Conservation (phyloP, 2,113 vertebrate species). For the Zosterops hypoxanthus region DNA sequence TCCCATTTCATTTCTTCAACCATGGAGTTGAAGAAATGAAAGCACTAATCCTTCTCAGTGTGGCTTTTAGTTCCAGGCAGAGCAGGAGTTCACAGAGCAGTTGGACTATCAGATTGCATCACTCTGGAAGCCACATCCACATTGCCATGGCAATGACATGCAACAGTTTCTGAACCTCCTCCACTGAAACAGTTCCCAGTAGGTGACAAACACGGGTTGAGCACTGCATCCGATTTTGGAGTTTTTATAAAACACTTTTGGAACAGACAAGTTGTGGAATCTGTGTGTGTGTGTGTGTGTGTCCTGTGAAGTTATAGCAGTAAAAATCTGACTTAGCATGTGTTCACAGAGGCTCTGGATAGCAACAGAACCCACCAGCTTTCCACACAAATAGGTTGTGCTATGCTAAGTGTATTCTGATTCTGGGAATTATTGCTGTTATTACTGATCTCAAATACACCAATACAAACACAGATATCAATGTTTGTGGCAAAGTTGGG, state of each 20-base stretch:
- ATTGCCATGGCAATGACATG: conserved; percentile 19
- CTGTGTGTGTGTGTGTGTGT: neutral
- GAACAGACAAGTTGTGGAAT: neutral
- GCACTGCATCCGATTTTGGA: fast-evolving
- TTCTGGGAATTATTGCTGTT: neutral
- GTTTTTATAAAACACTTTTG: neutral
- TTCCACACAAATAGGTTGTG: neutral
- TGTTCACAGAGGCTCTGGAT: neutral
- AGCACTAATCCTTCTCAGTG: conserved; percentile 59
- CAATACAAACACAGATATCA: neutral
- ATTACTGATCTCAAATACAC: neutral
- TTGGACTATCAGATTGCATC: neutral
- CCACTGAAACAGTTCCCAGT: neutral
- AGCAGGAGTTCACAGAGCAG: neutral
- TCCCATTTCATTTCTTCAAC: conserved; percentile 57
- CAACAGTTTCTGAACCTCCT: neutral
- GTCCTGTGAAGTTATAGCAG: neutral
- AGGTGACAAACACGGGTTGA: neutral
- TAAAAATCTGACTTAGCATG: neutral
- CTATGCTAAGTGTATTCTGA: neutral
- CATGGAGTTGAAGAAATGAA: conserved; percentile 44
- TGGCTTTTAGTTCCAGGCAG: conserved; percentile 56
- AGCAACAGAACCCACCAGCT: neutral
- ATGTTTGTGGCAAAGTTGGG: neutral
- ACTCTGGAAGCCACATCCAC: neutral